Evolutionary conservation across 2,113 vertebrate species (phyloP).

Genomic region (Cololabis saira): DNA sequence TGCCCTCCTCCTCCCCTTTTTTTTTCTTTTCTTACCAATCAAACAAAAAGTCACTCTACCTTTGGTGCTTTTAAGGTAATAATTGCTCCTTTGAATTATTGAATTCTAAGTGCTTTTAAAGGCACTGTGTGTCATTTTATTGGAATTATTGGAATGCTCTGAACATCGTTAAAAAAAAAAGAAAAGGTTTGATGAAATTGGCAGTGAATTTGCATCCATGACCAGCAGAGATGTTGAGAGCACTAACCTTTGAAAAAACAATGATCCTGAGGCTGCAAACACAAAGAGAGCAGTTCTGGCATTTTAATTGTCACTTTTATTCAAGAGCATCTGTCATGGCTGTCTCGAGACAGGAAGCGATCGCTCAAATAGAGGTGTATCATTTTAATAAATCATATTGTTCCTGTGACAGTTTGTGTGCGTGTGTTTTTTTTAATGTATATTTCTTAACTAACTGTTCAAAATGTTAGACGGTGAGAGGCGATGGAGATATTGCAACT

Average conservation of each 20-base stretch:
- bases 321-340: neutral
- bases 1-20: neutral
- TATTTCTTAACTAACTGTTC: neutral
- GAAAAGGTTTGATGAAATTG: neutral
- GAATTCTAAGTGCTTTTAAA: conserved; percentile 20
- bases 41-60: conserved; percentile 12
- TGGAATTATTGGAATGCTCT: neutral
- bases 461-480: too few species aligned
- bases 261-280: neutral
- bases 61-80: conserved; percentile 1
- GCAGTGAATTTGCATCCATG: neutral
- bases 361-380: neutral
- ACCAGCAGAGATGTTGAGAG: neutral
- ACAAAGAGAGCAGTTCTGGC: neutral
- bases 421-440: neutral
- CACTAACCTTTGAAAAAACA: neutral
- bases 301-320: neutral
- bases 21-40: neutral
- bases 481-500: too few species aligned
- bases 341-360: neutral
- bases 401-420: neutral
- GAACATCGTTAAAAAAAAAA: too few species aligned
- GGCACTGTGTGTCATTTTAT: conserved; percentile 11
- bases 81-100: conserved; percentile 6
- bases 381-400: neutral